phyloP scores from a whole-genome alignment of 2,888 invertebrate genomes.

The Eupithecia subumbrata region DNA sequence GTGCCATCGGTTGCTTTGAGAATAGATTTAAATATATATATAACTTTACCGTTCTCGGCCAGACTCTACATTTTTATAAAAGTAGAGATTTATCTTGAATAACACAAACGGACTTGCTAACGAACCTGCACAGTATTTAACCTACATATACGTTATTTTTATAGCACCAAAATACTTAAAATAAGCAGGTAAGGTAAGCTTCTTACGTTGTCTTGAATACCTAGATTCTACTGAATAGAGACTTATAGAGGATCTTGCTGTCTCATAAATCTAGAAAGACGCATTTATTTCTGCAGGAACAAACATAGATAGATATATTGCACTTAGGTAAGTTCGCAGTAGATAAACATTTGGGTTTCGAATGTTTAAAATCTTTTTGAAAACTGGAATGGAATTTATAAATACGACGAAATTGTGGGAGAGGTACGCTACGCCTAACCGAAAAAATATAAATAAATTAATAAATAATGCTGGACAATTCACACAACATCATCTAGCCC shows the following conservation, averaged over 20 bases:
- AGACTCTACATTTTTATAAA: background rate
- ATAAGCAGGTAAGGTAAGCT: constrained; percentile 14
- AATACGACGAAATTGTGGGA: background rate
- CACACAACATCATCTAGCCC: no score
- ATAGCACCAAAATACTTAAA: background rate
- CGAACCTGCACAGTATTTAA: background rate
- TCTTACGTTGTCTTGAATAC: constrained; percentile 36
- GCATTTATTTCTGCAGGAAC: constrained; percentile 37
- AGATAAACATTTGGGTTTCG: background rate
- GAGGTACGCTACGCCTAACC: background rate
- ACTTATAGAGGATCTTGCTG: constrained; percentile 50
- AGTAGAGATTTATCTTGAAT: background rate
- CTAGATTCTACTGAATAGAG: constrained; percentile 47
- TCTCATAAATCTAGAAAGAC: constrained; percentile 50
- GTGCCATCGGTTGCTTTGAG: background rate
- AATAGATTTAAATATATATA: background rate
- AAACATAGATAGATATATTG: constrained; percentile 8
- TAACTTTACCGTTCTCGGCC: no score
- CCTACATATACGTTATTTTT: background rate
- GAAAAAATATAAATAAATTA: no score
- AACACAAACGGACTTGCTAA: background rate
- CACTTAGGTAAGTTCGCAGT: background rate
- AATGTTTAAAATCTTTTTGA: background rate
- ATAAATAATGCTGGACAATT: no score
- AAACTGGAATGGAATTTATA: background rate